These are phyloP conservation scores for Leptinotarsa tumamoca DNA, from an alignment of 2,888 invertebrate species.

Conservation along the genomic window DNA sequence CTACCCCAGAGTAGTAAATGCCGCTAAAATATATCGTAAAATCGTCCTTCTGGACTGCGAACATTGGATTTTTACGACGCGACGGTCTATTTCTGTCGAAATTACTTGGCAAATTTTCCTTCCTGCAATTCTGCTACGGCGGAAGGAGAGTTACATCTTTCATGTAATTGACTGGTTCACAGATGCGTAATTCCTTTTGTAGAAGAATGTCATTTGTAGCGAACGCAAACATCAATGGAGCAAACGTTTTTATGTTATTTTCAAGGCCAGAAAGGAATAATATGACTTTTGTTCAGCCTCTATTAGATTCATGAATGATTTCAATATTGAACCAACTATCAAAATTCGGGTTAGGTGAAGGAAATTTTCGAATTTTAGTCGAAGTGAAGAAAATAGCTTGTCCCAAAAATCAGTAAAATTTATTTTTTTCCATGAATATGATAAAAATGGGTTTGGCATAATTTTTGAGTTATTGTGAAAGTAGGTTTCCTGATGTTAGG, in stretches of 20 bases:
- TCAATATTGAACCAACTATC: too few species aligned
- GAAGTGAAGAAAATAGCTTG: too few species aligned
- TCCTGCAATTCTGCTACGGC: conserved; percentile 17
- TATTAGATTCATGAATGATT: too few species aligned
- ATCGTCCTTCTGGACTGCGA: conserved; percentile 26
- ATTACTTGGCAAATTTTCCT: conserved; percentile 25
- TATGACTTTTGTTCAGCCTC: too few species aligned
- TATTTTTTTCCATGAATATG: too few species aligned
- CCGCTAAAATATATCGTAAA: conserved; percentile 40
- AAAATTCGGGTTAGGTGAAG: too few species aligned
- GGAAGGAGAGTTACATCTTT: conserved; percentile 8
- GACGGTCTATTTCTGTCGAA: conserved; percentile 31
- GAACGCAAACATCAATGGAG: neutral
- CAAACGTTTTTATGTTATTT: neutral
- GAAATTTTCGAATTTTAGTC: too few species aligned
- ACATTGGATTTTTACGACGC: conserved; percentile 33
- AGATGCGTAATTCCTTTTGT: neutral
- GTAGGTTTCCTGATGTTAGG: too few species aligned
- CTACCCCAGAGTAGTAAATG: conserved; percentile 40
- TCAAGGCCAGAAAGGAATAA: too few species aligned
- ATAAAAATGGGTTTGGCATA: too few species aligned
- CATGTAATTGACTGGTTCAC: neutral
- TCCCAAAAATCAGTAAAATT: too few species aligned
- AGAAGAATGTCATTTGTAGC: neutral
- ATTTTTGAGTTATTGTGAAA: too few species aligned